Evolutionary conservation across 1,140 invertebrate species (phyloP).

Genomic region (Aleiodes sp.): DNA sequence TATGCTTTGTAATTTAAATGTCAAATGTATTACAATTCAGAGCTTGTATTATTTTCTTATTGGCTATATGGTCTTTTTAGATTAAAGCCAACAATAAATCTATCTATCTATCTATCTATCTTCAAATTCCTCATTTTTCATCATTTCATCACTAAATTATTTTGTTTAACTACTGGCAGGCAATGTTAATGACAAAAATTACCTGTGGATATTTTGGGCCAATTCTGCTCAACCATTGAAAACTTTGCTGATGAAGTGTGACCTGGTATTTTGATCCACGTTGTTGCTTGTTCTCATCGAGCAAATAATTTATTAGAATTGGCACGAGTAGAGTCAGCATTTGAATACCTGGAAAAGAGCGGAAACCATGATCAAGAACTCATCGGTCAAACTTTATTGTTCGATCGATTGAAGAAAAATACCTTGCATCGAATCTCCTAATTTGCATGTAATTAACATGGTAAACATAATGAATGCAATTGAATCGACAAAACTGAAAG

Average conservation of each 20-base stretch:
- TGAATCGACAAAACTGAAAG: slow-evolving; percentile 21
- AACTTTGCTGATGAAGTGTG: slow-evolving; percentile 84
- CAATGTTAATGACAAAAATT: too few species aligned
- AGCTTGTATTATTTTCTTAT: too few species aligned
- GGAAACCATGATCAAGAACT: slow-evolving; percentile 31
- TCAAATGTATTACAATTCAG: too few species aligned
- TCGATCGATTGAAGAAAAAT: slow-evolving; percentile 34
- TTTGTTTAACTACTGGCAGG: too few species aligned
- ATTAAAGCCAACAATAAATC: too few species aligned
- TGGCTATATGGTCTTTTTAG: too few species aligned
- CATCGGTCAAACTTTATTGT: slow-evolving; percentile 17
- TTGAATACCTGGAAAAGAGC: slow-evolving; percentile 78
- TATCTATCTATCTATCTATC: too few species aligned
- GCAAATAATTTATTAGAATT: slow-evolving; percentile 85
- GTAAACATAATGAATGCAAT: slow-evolving; percentile 32
- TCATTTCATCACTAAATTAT: too few species aligned
- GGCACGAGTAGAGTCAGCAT: slow-evolving; percentile 89
- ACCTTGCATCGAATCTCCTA: slow-evolving; percentile 70
- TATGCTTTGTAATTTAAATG: too few species aligned
- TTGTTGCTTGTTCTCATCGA: slow-evolving; percentile 73
- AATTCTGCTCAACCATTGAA: slow-evolving; percentile 89
- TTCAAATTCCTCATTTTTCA: too few species aligned
- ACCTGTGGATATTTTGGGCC: slow-evolving; percentile 91
- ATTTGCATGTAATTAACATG: slow-evolving; percentile 58
- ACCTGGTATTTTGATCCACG: slow-evolving; percentile 72